Conservation (phyloP, 2,888 invertebrate genomes). For the Prenolepis imparis region DNA sequence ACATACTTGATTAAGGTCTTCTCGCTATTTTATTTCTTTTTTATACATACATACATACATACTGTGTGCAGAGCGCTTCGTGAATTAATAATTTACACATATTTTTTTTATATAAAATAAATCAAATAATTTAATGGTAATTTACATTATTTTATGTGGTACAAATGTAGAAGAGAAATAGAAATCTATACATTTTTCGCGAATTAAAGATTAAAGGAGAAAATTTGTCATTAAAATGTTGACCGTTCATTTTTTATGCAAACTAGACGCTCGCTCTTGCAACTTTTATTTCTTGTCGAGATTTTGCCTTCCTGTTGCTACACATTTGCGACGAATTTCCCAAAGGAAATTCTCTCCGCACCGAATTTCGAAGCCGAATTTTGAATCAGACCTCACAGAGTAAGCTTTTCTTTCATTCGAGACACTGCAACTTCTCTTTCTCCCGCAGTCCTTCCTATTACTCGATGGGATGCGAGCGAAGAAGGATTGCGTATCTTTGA, state of each 20-base stretch:
- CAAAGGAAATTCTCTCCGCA: slow-evolving; percentile 16
- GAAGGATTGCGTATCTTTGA: slow-evolving; percentile 72
- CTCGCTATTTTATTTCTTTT: neutral
- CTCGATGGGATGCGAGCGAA: neutral
- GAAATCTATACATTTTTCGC: neutral
- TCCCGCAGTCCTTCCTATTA: neutral
- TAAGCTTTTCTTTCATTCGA: slow-evolving; percentile 24
- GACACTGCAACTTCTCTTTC: slow-evolving; percentile 13
- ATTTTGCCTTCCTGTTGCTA: slow-evolving; percentile 20
- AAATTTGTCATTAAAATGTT: neutral
- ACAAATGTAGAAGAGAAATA: neutral
- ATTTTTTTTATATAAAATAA: neutral
- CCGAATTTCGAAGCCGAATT: slow-evolving; percentile 38
- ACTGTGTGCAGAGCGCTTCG: neutral
- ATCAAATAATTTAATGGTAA: neutral
- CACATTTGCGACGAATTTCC: slow-evolving; percentile 26
- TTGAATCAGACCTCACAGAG: neutral
- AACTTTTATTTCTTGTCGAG: slow-evolving; percentile 16
- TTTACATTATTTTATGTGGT: neutral
- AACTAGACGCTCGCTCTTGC: neutral
- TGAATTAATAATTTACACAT: neutral
- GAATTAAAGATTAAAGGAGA: neutral
- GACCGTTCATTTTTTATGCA: neutral
- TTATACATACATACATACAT: neutral
- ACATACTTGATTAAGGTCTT: slow-evolving; percentile 9